phyloP scores from a whole-genome alignment of 2,888 invertebrate genomes.

The Steinernema carpocapsae region DNA sequence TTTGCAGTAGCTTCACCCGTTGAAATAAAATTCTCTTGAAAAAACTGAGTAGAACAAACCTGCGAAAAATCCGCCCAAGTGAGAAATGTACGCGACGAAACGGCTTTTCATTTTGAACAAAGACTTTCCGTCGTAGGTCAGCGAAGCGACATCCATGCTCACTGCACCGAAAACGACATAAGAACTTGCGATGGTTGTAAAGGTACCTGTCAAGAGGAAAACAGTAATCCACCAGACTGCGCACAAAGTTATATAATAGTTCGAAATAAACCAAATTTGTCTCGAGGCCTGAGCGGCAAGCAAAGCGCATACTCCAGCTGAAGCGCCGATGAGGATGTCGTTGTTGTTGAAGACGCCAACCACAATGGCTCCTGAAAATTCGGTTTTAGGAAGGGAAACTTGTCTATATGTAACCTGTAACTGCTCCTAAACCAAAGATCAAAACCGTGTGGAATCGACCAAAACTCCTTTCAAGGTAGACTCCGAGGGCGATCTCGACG shows the following conservation, averaged over 20 bases:
- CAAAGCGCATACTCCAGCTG: conserved; percentile 16
- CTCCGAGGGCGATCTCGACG: conserved; percentile 9
- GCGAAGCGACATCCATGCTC: conserved; percentile 1
- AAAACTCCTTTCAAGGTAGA: conserved; percentile 22
- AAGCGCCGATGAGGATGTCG: conserved; percentile 24
- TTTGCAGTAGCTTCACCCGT: no score
- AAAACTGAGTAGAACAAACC: neutral
- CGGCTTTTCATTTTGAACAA: neutral
- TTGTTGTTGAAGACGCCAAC: conserved; percentile 13
- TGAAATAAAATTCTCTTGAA: neutral
- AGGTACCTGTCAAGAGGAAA: conserved; percentile 9
- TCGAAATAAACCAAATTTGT: neutral
- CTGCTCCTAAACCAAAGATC: conserved; percentile 4
- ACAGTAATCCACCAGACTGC: conserved; percentile 14
- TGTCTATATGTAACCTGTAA: neutral
- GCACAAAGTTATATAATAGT: neutral
- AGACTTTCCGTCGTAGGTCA: neutral
- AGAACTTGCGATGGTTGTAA: neutral
- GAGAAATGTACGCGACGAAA: conserved; percentile 17
- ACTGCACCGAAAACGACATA: neutral
- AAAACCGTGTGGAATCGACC: neutral
- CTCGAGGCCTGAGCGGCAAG: neutral
- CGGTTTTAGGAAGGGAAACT: neutral
- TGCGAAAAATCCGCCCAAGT: conserved; percentile 7
- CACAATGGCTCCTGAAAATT: neutral